phyloP scores from a whole-genome alignment of 2,888 invertebrate species.

The Pseudococcus viburni region DNA sequence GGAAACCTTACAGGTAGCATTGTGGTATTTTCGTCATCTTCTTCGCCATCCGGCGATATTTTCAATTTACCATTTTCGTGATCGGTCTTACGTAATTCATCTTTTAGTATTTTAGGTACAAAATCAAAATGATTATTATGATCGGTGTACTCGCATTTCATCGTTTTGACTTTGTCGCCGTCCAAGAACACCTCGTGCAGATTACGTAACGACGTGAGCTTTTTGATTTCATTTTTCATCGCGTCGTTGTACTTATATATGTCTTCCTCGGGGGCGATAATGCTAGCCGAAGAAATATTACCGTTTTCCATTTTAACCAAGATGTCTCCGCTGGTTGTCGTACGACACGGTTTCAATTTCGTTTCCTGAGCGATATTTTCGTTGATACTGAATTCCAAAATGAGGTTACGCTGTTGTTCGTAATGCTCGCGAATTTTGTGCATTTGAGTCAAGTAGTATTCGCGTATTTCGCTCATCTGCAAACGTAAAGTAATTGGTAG shows the following conservation, averaged over 20 bases:
- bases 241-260: slow-evolving; percentile 59
- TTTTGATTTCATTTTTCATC: slow-evolving; percentile 61
- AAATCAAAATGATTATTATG: not conserved
- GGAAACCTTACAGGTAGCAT: slow-evolving; percentile 42
- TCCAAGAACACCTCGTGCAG: slow-evolving; percentile 51
- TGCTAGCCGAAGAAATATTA: not conserved
- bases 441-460: slow-evolving; percentile 61
- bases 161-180: slow-evolving; percentile 22
- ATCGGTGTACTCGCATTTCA: slow-evolving; percentile 20
- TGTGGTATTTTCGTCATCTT: slow-evolving; percentile 56
- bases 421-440: slow-evolving; percentile 57
- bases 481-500: not conserved
- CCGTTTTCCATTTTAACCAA: slow-evolving; percentile 60
- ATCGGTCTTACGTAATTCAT: not conserved
- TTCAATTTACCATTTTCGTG: slow-evolving; percentile 50
- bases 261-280: slow-evolving; percentile 31
- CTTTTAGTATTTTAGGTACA: slow-evolving; percentile 6
- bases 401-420: slow-evolving; percentile 56
- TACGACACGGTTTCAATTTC: not conserved
- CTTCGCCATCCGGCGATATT: slow-evolving; percentile 45
- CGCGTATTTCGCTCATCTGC: slow-evolving; percentile 60
- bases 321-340: slow-evolving; percentile 19
- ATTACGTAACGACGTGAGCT: slow-evolving; percentile 57
- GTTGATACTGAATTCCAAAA: slow-evolving; percentile 56
- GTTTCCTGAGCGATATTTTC: not conserved